phyloP scores from a whole-genome alignment of 2,888 invertebrate genomes.

The Carpatolechia fugitivella region DNA sequence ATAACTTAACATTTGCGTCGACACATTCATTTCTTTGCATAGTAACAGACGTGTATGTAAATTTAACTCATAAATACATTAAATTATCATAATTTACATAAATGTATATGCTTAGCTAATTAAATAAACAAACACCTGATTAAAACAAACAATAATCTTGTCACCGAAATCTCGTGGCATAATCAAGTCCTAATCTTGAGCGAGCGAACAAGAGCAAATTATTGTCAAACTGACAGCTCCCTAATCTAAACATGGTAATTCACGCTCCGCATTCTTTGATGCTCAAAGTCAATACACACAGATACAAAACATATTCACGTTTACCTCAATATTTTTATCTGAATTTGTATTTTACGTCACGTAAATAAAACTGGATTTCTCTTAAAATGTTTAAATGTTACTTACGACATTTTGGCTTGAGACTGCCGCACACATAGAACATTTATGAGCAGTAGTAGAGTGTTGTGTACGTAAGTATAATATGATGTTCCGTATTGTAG shows the following conservation, averaged over 20 bases:
- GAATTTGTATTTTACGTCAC: conserved; percentile 26
- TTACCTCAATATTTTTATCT: conserved; percentile 46
- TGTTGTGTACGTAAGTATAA: conserved; percentile 72
- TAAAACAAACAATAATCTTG: conserved; percentile 1
- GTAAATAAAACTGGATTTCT: conserved; percentile 29
- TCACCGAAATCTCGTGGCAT: conserved; percentile 6
- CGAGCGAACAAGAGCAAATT: conserved; percentile 66
- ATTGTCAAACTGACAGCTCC: conserved; percentile 70
- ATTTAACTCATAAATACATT: background rate
- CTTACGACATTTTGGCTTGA: conserved; percentile 38
- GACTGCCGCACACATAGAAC: conserved; percentile 56
- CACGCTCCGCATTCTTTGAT: conserved; percentile 76
- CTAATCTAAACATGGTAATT: conserved; percentile 70
- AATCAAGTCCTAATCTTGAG: conserved; percentile 28
- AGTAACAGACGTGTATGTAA: background rate
- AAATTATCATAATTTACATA: background rate
- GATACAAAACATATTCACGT: conserved; percentile 59
- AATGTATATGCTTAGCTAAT: background rate
- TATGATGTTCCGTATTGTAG: conserved; percentile 72
- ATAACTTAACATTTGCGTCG: background rate
- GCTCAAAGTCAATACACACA: conserved; percentile 67
- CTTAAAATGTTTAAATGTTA: conserved; percentile 7
- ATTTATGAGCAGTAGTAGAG: conserved; percentile 65
- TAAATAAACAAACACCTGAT: conserved; percentile 4
- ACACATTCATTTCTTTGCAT: background rate